Conservation (phyloP, 2,797 vertebrate species). For the Acrossocheilus fasciatus region DNA sequence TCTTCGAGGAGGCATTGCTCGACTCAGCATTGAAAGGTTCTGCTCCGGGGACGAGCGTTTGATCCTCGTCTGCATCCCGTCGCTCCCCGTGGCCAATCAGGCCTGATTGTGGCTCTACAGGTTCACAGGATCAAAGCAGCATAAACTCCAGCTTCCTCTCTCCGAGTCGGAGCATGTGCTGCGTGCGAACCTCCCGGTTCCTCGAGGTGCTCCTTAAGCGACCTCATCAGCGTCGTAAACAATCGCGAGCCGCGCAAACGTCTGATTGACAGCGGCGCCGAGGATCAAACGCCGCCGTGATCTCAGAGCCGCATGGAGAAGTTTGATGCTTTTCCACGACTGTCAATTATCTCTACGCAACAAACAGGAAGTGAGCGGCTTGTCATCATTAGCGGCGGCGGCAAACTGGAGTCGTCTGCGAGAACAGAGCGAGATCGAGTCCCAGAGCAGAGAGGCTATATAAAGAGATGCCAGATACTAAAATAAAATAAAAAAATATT, state of each 20-base stretch:
- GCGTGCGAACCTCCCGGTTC: neutral
- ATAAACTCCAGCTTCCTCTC: neutral
- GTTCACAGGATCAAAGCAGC: slow-evolving; percentile 73
- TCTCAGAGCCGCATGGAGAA: neutral
- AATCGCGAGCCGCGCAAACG: neutral
- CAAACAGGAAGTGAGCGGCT: slow-evolving; percentile 5
- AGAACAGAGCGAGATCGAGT: neutral
- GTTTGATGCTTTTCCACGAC: neutral
- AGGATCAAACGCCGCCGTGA: neutral
- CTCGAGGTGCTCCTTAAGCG: neutral
- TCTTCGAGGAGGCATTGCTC: slow-evolving; percentile 69
- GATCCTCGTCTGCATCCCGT: slow-evolving; percentile 26
- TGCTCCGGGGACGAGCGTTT: slow-evolving; percentile 51
- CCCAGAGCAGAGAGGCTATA: neutral
- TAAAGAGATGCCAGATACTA: slow-evolving; percentile 31
- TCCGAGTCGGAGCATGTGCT: neutral
- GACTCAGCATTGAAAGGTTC: slow-evolving; percentile 68
- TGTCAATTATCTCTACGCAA: slow-evolving; percentile 35
- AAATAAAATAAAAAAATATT: neutral
- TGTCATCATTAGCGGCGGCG: slow-evolving; percentile 42
- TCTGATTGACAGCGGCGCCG: neutral
- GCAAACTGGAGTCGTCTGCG: neutral
- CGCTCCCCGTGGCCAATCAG: slow-evolving; percentile 69
- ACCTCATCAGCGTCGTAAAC: neutral
- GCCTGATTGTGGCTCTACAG: slow-evolving; percentile 73